Base-by-base conservation (phyloP, 1,140 invertebrate species). In the Bombus sibiricus region DNA sequence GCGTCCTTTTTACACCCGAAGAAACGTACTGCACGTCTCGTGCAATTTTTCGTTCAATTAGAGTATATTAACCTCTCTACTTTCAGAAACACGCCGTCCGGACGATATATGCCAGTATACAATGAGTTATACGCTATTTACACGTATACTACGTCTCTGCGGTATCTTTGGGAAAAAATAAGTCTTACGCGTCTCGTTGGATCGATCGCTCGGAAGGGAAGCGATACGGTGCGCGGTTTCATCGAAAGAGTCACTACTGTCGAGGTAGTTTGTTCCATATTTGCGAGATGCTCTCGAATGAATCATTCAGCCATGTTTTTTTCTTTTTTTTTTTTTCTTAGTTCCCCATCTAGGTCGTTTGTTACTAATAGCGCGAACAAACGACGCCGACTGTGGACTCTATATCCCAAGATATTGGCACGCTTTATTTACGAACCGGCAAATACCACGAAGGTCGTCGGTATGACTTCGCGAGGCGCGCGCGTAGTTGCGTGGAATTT, bases 391-490 rank as follows among this genome's bases (percentile, higher is more conserved):
- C 34, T 69, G 59, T 81, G 79, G 71, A 87, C 64, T 86, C 73
- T 71, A 64, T 89, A 88, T 83, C 62, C 88, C 68, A n/a, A 88
- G 89, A 92, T 91, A 91, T 87, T 87, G 82, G 81, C 76, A 88
- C 83, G 81, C 85, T 85, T 91, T 86, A 89, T 88, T 91, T 88
- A 87, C 88, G 73, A 89, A 86, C 72, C 75, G 74, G 78, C 90
- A 87, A 90, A 91, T 83, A 88, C 85, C 85, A 83, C 86, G 86
- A 92, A 92, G 91, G 91, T 91, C 88, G 80, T 66, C 66, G 75
- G 68, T 79, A 47, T 74, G 77, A 39, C 32, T 57, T 66, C 43
- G 59, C 43, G 68, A n/a, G 72, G 80, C 75, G 76, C 77, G 69
- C 39, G 69, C 57, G n/a, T 41, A 72, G 66, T 18, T 41, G 66